phyloP scores from a whole-genome alignment of 2,113 vertebrate species.

The Lasiurus cinereus region DNA sequence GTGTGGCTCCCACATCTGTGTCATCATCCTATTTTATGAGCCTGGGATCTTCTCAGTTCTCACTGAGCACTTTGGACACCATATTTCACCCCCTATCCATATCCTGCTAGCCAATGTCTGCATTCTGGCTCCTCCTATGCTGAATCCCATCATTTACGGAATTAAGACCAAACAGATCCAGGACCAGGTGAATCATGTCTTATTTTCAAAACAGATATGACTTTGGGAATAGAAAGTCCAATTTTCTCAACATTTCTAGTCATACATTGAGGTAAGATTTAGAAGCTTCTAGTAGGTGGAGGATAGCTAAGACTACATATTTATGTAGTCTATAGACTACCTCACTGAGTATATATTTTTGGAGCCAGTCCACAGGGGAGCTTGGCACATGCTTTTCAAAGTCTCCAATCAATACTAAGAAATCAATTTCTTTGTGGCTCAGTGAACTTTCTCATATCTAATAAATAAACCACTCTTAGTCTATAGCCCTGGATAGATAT shows the following conservation, averaged over 20 bases:
- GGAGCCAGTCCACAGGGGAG: neutral
- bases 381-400: neutral
- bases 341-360: neutral
- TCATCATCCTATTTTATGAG: conserved; percentile 83
- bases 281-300: neutral
- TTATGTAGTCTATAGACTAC: neutral
- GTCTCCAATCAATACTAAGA: neutral
- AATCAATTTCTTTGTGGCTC: neutral
- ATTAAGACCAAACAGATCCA: conserved; percentile 45
- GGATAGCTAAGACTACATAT: neutral
- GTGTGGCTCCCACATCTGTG: conserved; percentile 82
- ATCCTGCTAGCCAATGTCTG: conserved; percentile 61
- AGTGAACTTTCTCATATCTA: neutral
- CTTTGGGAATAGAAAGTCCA: neutral
- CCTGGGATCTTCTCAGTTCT: conserved; percentile 77
- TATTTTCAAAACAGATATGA: conserved; percentile 22
- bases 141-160: conserved; percentile 79
- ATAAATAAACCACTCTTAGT: neutral
- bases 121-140: conserved; percentile 69
- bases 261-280: neutral
- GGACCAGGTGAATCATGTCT: neutral
- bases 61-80: conserved; percentile 72
- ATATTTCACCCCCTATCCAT: conserved; percentile 36
- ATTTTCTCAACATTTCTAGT: neutral
- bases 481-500: neutral